These are phyloP conservation scores for Gymnoscelis rufifasciata DNA, from an alignment of 2,888 invertebrate species.

Conservation along the genomic window DNA sequence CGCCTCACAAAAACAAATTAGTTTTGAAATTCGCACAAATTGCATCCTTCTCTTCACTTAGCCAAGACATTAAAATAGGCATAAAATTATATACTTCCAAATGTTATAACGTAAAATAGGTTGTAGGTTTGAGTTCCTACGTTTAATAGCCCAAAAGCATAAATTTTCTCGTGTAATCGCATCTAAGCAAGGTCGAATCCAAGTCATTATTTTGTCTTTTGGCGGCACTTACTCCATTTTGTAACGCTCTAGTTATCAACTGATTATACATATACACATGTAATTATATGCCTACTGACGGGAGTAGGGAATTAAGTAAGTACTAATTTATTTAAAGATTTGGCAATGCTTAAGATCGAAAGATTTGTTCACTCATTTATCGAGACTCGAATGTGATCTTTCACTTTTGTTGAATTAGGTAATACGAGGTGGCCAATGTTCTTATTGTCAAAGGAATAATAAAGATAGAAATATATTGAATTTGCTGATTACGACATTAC, in stretches of 20 bases:
- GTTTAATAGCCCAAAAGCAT: slow-evolving; percentile 3
- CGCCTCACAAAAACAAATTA: background rate
- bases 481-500: too few species aligned
- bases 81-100: too few species aligned
- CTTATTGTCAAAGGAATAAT: too few species aligned
- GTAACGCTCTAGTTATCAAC: slow-evolving; percentile 50
- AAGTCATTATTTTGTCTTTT: slow-evolving; percentile 43
- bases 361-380: background rate
- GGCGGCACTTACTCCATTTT: slow-evolving; percentile 33
- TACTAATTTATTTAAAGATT: slow-evolving; percentile 30
- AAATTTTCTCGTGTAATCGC: slow-evolving; percentile 25
- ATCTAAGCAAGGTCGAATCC: slow-evolving; percentile 37
- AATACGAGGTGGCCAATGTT: too few species aligned
- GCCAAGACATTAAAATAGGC: too few species aligned
- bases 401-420: too few species aligned
- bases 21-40: too few species aligned
- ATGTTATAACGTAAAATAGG: too few species aligned
- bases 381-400: too few species aligned
- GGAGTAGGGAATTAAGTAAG: slow-evolving; percentile 32
- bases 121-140: slow-evolving; percentile 1
- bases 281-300: slow-evolving; percentile 40
- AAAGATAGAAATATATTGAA: too few species aligned
- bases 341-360: slow-evolving; percentile 6
- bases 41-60: too few species aligned
- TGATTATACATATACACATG: slow-evolving; percentile 21